Evolutionary conservation across 2,113 vertebrate species (phyloP).

Genomic region (Zosterops lateralis): DNA sequence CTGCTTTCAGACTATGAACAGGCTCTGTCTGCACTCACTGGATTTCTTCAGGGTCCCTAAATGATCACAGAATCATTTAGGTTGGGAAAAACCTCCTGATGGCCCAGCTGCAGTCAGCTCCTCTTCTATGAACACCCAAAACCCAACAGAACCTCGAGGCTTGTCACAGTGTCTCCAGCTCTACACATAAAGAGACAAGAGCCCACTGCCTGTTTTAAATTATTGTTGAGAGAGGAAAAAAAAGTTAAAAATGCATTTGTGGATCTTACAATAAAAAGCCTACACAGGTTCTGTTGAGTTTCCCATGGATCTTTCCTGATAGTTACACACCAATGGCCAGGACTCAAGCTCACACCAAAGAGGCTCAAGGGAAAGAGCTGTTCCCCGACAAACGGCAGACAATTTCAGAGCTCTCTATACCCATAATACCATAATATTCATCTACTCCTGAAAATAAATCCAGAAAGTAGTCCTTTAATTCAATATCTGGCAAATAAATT

Average conservation of each 20-base stretch:
- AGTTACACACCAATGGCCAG: neutral
- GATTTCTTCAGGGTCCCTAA: neutral
- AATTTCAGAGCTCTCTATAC: neutral
- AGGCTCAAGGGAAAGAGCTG: neutral
- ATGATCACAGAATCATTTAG: neutral
- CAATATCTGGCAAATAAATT: neutral
- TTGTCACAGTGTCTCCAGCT: neutral
- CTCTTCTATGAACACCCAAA: neutral
- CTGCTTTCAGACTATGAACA: neutral
- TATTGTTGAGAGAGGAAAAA: neutral
- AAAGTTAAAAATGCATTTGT: neutral
- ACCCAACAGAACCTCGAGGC: accelerated
- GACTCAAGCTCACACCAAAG: neutral
- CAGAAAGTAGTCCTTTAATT: neutral
- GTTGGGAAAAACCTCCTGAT: neutral
- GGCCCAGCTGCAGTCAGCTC: neutral
- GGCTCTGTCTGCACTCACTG: neutral
- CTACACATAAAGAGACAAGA: neutral
- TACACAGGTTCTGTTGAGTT: neutral
- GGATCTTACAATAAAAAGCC: neutral
- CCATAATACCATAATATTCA: neutral
- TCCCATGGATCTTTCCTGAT: neutral
- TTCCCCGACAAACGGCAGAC: neutral
- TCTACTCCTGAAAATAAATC: neutral
- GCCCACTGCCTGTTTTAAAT: neutral